Evolutionary conservation across 2,797 vertebrate genomes (phyloP), one percentile per base, ranked within the genome.

Genomic region (Gallinago nigripennis): DNA sequence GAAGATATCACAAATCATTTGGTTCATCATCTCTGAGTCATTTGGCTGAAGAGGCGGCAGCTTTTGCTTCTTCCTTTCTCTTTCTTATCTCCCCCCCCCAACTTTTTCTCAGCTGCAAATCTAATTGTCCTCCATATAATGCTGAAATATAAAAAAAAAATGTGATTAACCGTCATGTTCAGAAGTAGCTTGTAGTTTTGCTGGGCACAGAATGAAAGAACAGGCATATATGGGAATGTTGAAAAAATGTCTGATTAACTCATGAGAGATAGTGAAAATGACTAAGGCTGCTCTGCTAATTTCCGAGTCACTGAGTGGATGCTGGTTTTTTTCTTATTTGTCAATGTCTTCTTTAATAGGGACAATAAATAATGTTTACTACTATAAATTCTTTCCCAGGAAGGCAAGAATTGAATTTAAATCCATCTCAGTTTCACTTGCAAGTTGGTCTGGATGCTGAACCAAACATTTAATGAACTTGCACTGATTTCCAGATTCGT

Each of bases 81-180:
- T 39, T 20, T 48, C 16, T 30, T 27, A 12, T 35, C 50, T 5
- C 3, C 6, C 17, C 24, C 31, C 16, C 28, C 16, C 16, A 37
- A 37, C 9, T 53, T 80, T 88, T 82, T 89, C 80, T 96, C 87
- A 94, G 90, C 84, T 96, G 89, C 79, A 95, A 89, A 94, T 94
- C 63, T 88, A 83, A 70, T 76, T 96, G 82, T 95, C 96, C 78
- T 90, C 75, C 21, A 25, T 93, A 73, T 93, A 87, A 78, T 92
- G 92, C 92, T 94, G 91, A 95, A 97, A 95, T 35, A 48, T 91
- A 73, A 95, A 71, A 94, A 94, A 43, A 96, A 96, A 97, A 92
- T 90, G 81, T 92, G 82, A 82, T 96, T 97, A 97, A 88, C 80
- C 58, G 13, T 95, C 69, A 64, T 81, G 96, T 96, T 87, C 68